Evolutionary conservation across 2,888 invertebrate genomes (phyloP), one percentile per base, ranked within the genome.

Genomic region (Elegia similella): DNA sequence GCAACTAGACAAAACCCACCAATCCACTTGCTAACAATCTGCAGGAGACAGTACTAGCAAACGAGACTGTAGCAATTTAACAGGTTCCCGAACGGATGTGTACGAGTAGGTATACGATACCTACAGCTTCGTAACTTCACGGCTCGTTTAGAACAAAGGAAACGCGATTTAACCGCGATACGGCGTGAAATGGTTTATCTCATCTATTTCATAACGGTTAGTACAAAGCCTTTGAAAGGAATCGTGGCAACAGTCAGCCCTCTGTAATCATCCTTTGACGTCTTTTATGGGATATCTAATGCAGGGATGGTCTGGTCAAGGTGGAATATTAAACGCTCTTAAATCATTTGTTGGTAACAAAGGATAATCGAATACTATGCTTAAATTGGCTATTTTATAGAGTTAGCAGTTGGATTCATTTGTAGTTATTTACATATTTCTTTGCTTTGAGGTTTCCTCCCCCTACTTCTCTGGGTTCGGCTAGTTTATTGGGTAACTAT

Each of bases 61-160:
- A 46, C 55, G 44, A 46, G 46, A 46, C 34, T 55, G 42, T 32
- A 42, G 53, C 15, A 50, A 43, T 56, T 56, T 38, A 38, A 38
- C 46, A 46, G 56, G 56, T 55, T 56, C 53, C 44, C 15, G 48
- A 52, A n/a, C 50, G 34, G 48, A 34, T 50, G 32, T 34, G 34
- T 50, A 50, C 34, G 55, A 30, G 52, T 47, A 47, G 46, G 32
- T 54, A 58, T 50, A 50, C 46, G 16, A 23, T 52, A 30, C 17
- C 38, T 55, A 44, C 56, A 57, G 57, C 54, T 52, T 47, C 52
- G 48, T 55, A 56, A 55, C 53, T 59, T 60, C 56, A 52, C 54
- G 57, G 46, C 50, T 57, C 53, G 54, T 55, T 59, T 57, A 42
- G 55, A 52, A 46, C 59, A 57, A 58, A 60, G 60, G 58, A 59